Percentiles rank a stretch among this genome's conserved stretches.
phyloP scores from a whole-genome alignment of 2,797 vertebrate species.

The Benthosema pterotum region DNA sequence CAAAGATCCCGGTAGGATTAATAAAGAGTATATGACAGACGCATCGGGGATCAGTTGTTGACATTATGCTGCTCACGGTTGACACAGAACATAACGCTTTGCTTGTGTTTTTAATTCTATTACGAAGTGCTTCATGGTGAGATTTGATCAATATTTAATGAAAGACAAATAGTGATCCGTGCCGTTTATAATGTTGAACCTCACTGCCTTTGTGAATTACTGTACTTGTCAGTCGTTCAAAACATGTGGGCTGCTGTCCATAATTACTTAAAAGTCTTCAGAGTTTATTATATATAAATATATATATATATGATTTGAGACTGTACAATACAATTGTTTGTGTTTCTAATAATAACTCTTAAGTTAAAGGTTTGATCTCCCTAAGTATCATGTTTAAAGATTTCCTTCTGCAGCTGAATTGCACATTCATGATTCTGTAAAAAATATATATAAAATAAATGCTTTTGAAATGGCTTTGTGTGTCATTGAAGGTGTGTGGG shows the following conservation, averaged over 20 bases:
- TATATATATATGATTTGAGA: no score
- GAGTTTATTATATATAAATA: no score
- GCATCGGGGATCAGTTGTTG: conserved; percentile 11
- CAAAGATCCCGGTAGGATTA: conserved; percentile 3
- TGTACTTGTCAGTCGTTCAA: conserved; percentile 14
- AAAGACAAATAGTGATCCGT: conserved; percentile 4
- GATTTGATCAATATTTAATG: conserved; percentile 19
- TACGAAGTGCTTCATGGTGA: conserved; percentile 17
- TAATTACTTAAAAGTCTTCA: conserved; percentile 15
- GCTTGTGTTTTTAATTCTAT: conserved; percentile 47
- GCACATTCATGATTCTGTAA: conserved; percentile 48
- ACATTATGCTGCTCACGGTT: neutral
- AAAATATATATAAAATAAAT: conserved; percentile 66
- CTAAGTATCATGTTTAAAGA: conserved; percentile 54
- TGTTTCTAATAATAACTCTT: conserved; percentile 51
- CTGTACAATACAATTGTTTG: conserved; percentile 49
- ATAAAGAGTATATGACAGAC: conserved; percentile 22
- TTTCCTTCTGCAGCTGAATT: conserved; percentile 27
- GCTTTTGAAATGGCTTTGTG: conserved; percentile 28
- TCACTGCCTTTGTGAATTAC: conserved; percentile 35
- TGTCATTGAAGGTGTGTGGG: conserved; percentile 3
- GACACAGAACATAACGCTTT: conserved; percentile 18
- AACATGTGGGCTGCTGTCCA: conserved; percentile 23
- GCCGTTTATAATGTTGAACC: conserved; percentile 30
- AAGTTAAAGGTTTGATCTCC: conserved; percentile 1